These are phyloP conservation scores for Trachelus troglodyta DNA, from an alignment of 2,888 invertebrate genomes.

Conservation along the genomic window DNA sequence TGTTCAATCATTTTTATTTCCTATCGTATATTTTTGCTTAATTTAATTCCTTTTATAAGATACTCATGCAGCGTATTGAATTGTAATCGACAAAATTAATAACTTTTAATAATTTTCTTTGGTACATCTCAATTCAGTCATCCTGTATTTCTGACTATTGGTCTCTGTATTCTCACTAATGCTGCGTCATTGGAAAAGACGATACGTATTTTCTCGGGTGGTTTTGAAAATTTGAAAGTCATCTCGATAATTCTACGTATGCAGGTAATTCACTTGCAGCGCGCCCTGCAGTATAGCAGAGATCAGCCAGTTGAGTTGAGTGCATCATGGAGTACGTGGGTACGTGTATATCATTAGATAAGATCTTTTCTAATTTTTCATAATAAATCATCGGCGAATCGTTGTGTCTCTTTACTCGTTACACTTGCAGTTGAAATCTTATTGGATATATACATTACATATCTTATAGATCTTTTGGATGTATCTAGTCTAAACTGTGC, in stretches of 20 bases:
- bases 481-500: conserved; percentile 28
- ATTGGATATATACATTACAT: neutral
- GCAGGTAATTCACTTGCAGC: conserved; percentile 20
- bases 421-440: neutral
- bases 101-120: neutral
- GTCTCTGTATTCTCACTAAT: neutral
- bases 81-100: neutral
- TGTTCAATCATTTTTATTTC: neutral
- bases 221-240: conserved; percentile 43
- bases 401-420: conserved; percentile 7
- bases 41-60: neutral
- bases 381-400: conserved; percentile 17
- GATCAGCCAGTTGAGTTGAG: conserved; percentile 7
- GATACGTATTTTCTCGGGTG: conserved; percentile 5
- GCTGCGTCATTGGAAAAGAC: neutral
- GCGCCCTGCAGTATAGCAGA: neutral
- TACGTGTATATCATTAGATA: conserved; percentile 40
- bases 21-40: neutral
- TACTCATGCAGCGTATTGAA: neutral
- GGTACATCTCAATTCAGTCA: neutral
- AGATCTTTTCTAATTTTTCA: conserved; percentile 33
- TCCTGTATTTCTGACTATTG: neutral
- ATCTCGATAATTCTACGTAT: conserved; percentile 30
- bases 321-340: conserved; percentile 59
- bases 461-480: neutral